A percentile compares a stretch with the other conserved stretches of the same genome.
These are phyloP conservation scores for Neotoma lepida DNA, from an alignment of 2,113 vertebrate genomes.

Conservation along the genomic window DNA sequence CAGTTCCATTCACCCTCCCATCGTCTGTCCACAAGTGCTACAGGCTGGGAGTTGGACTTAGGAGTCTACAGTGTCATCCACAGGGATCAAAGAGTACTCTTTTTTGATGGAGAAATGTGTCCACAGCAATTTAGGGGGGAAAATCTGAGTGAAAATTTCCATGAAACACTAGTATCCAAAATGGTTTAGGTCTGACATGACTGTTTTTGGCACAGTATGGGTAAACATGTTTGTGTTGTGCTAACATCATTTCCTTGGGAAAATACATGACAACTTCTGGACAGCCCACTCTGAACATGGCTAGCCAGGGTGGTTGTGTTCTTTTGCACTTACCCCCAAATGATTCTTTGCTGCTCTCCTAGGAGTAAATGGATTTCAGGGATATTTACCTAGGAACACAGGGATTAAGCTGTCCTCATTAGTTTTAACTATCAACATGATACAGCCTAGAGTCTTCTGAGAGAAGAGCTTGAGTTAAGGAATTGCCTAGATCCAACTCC, in stretches of 20 bases:
- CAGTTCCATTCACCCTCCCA: neutral
- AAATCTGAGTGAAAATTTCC: conserved; percentile 40
- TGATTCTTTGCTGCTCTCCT: conserved; percentile 3
- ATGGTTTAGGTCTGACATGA: conserved; percentile 15
- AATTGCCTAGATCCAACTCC: neutral
- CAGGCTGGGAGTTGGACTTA: neutral
- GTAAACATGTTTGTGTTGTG: conserved; percentile 46
- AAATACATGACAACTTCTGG: conserved; percentile 38
- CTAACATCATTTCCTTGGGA: conserved; percentile 58
- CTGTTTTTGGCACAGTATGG: neutral
- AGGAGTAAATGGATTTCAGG: neutral
- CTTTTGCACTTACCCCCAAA: neutral
- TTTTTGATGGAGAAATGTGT: neutral
- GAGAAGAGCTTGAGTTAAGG: neutral
- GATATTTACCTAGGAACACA: neutral
- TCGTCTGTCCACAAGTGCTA: neutral
- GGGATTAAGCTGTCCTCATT: neutral
- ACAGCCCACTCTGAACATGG: neutral
- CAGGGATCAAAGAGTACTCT: neutral
- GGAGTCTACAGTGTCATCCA: neutral
- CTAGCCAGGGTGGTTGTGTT: neutral
- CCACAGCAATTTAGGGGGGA: neutral
- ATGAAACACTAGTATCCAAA: conserved; percentile 8
- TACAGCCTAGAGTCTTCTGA: neutral
- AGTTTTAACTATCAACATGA: neutral